Base-by-base conservation (phyloP, 2,113 vertebrate genomes). In the Equus quagga region DNA sequence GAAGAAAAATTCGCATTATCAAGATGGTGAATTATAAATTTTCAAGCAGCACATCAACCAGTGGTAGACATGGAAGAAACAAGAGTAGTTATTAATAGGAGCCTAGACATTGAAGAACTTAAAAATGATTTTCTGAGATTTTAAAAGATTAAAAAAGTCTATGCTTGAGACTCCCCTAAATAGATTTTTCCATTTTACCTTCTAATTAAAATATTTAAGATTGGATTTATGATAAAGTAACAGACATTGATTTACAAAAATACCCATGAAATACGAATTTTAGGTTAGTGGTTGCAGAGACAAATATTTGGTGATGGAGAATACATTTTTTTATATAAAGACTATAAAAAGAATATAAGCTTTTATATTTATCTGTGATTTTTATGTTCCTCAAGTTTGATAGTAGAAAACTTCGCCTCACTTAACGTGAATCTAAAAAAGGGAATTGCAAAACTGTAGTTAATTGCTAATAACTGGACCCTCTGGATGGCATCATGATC, bases 371-470 rank as follows among this genome's bases (percentile, higher is more conserved):
- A 41, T 6, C 36, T 67, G 51, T 70, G 8, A 31, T 51, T 87
- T 73, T 49, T 24, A 15, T 76, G 3, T 5, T 17, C 18, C 44
- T 88, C 79, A 85, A 21, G 36, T 80, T 28, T 73, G 73, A n/a
- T 23, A 80, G 9, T 46, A n/a, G 92, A 82, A 97, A 69, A 86
- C 23, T 92, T 46, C 31, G 41, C 88, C 2, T 56, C 11, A 41
- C 51, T 94, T 75, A 92, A 79, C 65, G 70, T 41, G 41, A 94
- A 78, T 67, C 26, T 64, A 13, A 26, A 58, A 94, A 97, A 94
- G 83, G 21, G 51, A 96, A 73, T 58, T 58, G 2, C 0, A 46
- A 62, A 79, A 24, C 26, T 70, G 0, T 24, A 84, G 33, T 41
- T 89, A n/a, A 41, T 91, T 69, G 7, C 8, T 79, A 80, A 75